phyloP scores from a whole-genome alignment of 1,140 invertebrate genomes.

The Trichomalopsis sarcophagae region DNA sequence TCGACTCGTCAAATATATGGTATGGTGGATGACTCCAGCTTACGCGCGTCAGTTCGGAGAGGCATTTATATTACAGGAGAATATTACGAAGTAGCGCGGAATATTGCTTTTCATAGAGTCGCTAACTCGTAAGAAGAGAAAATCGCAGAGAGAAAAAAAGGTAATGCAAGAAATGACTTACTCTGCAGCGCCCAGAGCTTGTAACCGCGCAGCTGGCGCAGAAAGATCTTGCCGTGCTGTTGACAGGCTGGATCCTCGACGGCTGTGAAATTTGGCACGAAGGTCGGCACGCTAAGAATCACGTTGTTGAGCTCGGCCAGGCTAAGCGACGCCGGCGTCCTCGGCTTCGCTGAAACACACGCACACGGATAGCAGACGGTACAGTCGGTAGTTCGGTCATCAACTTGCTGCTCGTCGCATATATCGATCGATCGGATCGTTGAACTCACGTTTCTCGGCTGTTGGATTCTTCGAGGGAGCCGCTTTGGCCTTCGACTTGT shows the following conservation, averaged over 20 bases:
- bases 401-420: constrained; percentile 32
- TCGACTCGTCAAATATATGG: not conserved
- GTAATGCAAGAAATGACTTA: constrained; percentile 69
- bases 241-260: constrained; percentile 79
- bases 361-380: not conserved
- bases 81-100: not conserved
- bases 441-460: constrained; percentile 57
- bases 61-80: not conserved
- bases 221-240: constrained; percentile 80
- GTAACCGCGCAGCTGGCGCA: constrained; percentile 79
- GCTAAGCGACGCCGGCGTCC: constrained; percentile 60
- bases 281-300: constrained; percentile 78
- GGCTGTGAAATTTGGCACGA: constrained; percentile 80
- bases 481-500: constrained; percentile 39
- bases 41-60: not conserved
- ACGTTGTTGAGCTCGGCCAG: constrained; percentile 69
- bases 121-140: not conserved
- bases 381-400: not conserved
- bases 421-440: constrained; percentile 2
- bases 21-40: not conserved
- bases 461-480: constrained; percentile 50
- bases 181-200: constrained; percentile 84
- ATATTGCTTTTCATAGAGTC: not conserved
- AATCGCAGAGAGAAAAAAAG: not conserved
- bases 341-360: constrained; percentile 52